phyloP scores from a whole-genome alignment of 2,113 vertebrate species.

The Coreoperca whiteheadi region DNA sequence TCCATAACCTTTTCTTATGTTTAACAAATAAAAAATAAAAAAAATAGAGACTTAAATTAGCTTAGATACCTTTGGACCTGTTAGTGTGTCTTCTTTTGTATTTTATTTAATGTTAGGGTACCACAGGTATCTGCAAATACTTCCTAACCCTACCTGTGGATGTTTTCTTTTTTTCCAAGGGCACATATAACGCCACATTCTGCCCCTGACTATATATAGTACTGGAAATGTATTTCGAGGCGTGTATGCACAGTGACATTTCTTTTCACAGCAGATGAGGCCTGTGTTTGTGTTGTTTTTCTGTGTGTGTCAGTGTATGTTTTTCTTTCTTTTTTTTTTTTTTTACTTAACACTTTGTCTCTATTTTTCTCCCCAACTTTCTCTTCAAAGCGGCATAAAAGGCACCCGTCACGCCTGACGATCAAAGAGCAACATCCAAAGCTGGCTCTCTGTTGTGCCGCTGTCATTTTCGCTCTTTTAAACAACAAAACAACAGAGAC shows the following conservation, averaged over 20 bases:
- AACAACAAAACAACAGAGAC: constrained; percentile 62
- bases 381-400: constrained; percentile 76
- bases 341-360: constrained; percentile 39
- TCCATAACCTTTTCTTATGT: not conserved
- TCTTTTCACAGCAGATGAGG: constrained; percentile 43
- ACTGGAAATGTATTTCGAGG: constrained; percentile 18
- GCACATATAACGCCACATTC: not conserved
- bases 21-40: too few relatives aligned
- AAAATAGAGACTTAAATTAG: too few relatives aligned
- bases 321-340: too few relatives aligned
- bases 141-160: not conserved
- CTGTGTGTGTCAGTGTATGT: constrained; percentile 11
- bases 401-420: constrained; percentile 54
- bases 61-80: not conserved
- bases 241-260: constrained; percentile 61
- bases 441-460: constrained; percentile 60
- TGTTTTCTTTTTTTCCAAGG: constrained; percentile 11
- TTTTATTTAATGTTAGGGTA: not conserved
- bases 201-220: constrained; percentile 1
- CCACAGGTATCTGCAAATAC: not conserved
- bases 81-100: not conserved
- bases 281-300: constrained; percentile 36
- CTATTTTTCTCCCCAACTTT: constrained; percentile 62
- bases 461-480: constrained; percentile 67
- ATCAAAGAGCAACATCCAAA: constrained; percentile 74